Base-by-base conservation (phyloP, 2,888 invertebrate genomes). In the Microctonus aethiopoides region DNA sequence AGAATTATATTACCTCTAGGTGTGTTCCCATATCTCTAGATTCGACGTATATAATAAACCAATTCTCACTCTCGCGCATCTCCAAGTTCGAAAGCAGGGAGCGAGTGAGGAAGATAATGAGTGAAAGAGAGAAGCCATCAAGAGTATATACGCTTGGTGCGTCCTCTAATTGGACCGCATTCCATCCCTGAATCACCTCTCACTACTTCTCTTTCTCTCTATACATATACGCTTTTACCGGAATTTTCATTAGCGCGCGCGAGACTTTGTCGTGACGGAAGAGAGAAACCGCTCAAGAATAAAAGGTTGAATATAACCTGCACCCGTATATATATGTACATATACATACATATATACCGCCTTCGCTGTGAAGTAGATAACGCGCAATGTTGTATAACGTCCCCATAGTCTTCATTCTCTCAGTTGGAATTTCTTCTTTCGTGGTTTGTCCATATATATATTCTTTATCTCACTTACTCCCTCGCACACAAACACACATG, bases 121-220 rank as follows among this genome's bases (percentile, higher is more conserved):
- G 56, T 32, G 20, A 1, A 32, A 16, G 46, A 20, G 46, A 46
- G 46, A 46, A 46, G 16, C 16, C 46, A 46, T 16, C n/a, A 46
- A 16, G 46, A 16, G n/a, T n/a, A n/a, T n/a, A n/a, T 16, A 46
- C 20, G 20, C 46, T 46, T 46, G 65, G 51, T 63, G 68, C 63
- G 76, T 81, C 77, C 78, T 81, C 84, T 83, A 83, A 84, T 84
- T 84, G 83, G 83, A 82, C 83, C 79, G 83, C 83, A 83, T 84
- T 84, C 84, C 83, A 73, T 73, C 70, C 71, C 75, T 54, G 39
- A 60, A 74, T 68, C 70, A 7, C 73, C 74, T 73, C 73, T 74
- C 46, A 16, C 46, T 29, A 29, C 29, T 67, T 56, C 62, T 59
- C 54, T 51, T 46, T 57, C 32, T 46, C 20, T 41, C 34, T 39